Percentiles rank a stretch among this genome's conserved stretches.
These are phyloP conservation scores for Drosophila prolongata DNA, from an alignment of 2,888 invertebrate species.

Conservation along the genomic window DNA sequence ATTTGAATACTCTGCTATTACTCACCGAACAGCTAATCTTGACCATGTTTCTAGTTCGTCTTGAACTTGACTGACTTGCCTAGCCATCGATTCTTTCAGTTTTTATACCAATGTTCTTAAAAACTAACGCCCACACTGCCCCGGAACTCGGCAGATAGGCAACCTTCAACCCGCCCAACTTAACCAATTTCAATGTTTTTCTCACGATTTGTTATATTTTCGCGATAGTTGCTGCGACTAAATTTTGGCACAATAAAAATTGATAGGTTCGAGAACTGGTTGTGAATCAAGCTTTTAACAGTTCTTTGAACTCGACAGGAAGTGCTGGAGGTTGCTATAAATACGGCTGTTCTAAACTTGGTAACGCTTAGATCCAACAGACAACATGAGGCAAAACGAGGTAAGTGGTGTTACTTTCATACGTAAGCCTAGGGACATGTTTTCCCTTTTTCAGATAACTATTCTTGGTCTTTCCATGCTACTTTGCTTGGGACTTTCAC, in stretches of 20 bases:
- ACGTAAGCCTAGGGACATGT: neutral
- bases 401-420: conserved; percentile 48
- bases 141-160: conserved; percentile 52
- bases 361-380: conserved; percentile 49
- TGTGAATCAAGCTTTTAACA: conserved; percentile 40
- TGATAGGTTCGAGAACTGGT: conserved; percentile 54
- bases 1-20: neutral
- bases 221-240: conserved; percentile 66
- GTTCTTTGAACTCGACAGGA: conserved; percentile 76
- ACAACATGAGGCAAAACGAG: conserved; percentile 52
- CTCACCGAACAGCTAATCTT: conserved; percentile 62
- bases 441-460: conserved; percentile 35
- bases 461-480: conserved; percentile 26
- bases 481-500: conserved; percentile 33
- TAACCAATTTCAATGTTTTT: conserved; percentile 73
- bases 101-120: conserved; percentile 66
- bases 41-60: conserved; percentile 46
- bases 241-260: conserved; percentile 46
- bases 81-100: conserved; percentile 38
- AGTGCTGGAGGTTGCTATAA: conserved; percentile 58
- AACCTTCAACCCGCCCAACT: conserved; percentile 69
- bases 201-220: conserved; percentile 60
- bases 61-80: conserved; percentile 56
- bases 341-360: conserved; percentile 39
- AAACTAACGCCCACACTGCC: conserved; percentile 60